A percentile compares a stretch with the other conserved stretches of the same genome.
These are phyloP conservation scores for Parochlus steinenii DNA, from an alignment of 2,888 invertebrate genomes.

Conservation along the genomic window DNA sequence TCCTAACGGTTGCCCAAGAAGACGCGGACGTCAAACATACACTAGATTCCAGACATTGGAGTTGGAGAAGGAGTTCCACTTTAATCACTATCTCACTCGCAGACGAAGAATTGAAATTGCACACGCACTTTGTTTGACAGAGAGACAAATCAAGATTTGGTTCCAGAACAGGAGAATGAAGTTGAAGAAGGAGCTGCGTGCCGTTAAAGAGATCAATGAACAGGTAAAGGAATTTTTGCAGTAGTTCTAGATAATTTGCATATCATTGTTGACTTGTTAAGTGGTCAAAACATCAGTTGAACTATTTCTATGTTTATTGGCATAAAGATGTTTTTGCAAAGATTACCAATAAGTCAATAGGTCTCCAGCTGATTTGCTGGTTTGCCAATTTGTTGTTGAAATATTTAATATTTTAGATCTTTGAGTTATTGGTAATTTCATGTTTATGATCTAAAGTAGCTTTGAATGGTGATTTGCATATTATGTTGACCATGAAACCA, in stretches of 20 bases:
- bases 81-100: conserved; percentile 93
- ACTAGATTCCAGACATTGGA: conserved; percentile 96
- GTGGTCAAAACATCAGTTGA: neutral
- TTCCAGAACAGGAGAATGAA: conserved; percentile 96
- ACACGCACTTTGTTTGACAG: conserved; percentile 87
- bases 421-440: too few species aligned
- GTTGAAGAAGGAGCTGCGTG: conserved; percentile 86
- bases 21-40: conserved; percentile 92
- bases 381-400: too few species aligned
- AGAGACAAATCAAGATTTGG: conserved; percentile 94
- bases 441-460: too few species aligned
- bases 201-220: conserved; percentile 89
- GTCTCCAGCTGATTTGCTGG: too few species aligned
- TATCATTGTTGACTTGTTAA: conserved; percentile 1
- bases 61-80: conserved; percentile 96
- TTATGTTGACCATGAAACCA: neutral
- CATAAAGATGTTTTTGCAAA: neutral
- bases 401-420: too few species aligned
- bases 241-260: conserved; percentile 9
- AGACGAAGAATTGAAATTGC: conserved; percentile 94
- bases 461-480: neutral
- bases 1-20: conserved; percentile 86
- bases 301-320: neutral
- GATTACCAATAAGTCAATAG: too few species aligned
- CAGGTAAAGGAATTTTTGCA: conserved; percentile 34